Percentiles rank a stretch among this genome's conserved stretches.
phyloP scores from a whole-genome alignment of 2,888 invertebrate genomes.

The Tiliacea aurago region DNA sequence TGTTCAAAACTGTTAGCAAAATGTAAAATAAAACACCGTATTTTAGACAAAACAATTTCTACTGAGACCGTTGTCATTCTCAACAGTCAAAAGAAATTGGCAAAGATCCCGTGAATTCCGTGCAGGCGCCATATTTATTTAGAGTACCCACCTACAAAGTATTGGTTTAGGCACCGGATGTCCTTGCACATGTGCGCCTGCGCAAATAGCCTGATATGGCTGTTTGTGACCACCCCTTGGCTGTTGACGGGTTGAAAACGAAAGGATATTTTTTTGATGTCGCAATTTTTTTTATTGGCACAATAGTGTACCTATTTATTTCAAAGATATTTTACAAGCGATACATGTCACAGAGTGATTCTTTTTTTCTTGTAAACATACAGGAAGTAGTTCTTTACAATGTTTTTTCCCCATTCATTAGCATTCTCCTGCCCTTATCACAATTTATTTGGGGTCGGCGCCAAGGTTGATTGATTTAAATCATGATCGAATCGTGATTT shows the following conservation, averaged over 20 bases:
- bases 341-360: not conserved
- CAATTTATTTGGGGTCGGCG: too few relatives aligned
- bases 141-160: slow-evolving; percentile 42
- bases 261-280: slow-evolving; percentile 8
- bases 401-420: too few relatives aligned
- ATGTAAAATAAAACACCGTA: slow-evolving; percentile 12
- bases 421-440: too few relatives aligned
- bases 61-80: not conserved
- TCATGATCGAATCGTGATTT: too few relatives aligned
- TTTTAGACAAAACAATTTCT: slow-evolving; percentile 12
- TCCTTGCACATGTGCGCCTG: slow-evolving; percentile 55
- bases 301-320: not conserved
- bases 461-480: too few relatives aligned
- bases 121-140: slow-evolving; percentile 50
- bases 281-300: not conserved
- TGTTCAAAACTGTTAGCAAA: not conserved
- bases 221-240: slow-evolving; percentile 59
- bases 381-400: not conserved
- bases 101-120: slow-evolving; percentile 29
- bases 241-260: slow-evolving; percentile 37
- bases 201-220: slow-evolving; percentile 40
- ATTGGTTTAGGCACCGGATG: slow-evolving; percentile 68
- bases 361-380: not conserved
- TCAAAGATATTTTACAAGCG: not conserved
- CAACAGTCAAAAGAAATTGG: slow-evolving; percentile 55